These are phyloP conservation scores for Sturnus vulgaris DNA, from an alignment of 2,113 vertebrate genomes.

Conservation along the genomic window DNA sequence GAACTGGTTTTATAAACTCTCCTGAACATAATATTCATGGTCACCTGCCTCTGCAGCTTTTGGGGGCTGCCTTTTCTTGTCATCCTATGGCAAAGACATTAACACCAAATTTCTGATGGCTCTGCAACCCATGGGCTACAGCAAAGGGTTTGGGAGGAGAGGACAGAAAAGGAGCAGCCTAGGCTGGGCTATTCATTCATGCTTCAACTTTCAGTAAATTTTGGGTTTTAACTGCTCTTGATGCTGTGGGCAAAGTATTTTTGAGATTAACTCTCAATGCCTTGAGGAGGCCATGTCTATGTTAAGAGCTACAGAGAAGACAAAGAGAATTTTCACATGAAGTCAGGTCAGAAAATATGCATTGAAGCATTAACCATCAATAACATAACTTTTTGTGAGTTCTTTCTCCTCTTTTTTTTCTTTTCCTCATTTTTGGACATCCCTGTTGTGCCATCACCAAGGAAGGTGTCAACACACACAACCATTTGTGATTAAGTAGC, in stretches of 20 bases:
- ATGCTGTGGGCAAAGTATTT: background rate
- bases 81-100: background rate
- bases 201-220: background rate
- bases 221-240: background rate
- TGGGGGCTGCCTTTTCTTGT: background rate
- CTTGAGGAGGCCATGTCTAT: background rate
- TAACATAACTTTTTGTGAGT: background rate
- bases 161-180: background rate
- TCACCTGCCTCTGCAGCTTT: background rate
- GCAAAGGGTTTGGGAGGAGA: background rate
- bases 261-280: background rate
- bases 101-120: background rate
- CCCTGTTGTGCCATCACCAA: background rate
- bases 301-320: background rate
- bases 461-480: background rate
- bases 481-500: background rate
- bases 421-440: background rate
- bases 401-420: background rate
- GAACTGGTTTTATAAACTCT: background rate
- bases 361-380: background rate
- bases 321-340: background rate
- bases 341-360: background rate
- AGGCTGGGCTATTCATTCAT: background rate
- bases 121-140: background rate
- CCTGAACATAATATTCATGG: background rate